Base-by-base conservation (phyloP, 2,113 vertebrate genomes). In the Psephotus haematonotus region DNA sequence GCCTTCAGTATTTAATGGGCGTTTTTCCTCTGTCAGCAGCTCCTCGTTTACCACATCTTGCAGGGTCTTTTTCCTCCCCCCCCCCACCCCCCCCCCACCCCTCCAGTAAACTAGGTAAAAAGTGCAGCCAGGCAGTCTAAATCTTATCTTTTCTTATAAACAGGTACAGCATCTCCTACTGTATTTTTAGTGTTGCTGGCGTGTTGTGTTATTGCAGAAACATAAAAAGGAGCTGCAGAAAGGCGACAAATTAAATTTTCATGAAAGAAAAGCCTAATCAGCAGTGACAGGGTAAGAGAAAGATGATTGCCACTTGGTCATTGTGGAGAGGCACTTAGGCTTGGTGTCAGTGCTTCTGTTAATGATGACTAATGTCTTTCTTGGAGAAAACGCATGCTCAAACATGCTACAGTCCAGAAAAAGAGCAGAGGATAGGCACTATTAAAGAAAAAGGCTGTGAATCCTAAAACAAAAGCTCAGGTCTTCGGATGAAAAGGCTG, bases 361-460 rank as follows among this genome's bases (percentile, higher is more conserved):
- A 99, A 99, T 99, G 99, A 99, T 99, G 98, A 99, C 98, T 99
- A 99, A 99, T 99, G 98, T 98, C 98, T 98, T 98, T 97, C 97
- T 98, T 69, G 85, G 95, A 98, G 97, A 97, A 98, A 98, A 97
- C 93, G 96, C 97, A 96, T 97, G 97, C 97, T 98, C 97, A 93
- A 67, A 95, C 96, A 92, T 97, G 97, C 97, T 82, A 35, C 92
- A 89, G 96, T 69, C 88, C 53, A 71, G 93, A 62, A 93, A 85
- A 80, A 67, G 91, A 94, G n/a, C 11, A 7, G 72, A 94, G 63
- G 77, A 52, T 90, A 91, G 93, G 70, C 68, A 75, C 57, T 53
- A 41, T 83, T 76, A 91, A 69, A 89, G 89, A 49, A 90, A 88
- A 93, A 91, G 94, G 22, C 81, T 89, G 72, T 62, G 79, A 67